Evolutionary conservation across 2,888 invertebrate species (phyloP), one percentile per base, ranked within the genome.

Genomic region (Smittia aterrima): DNA sequence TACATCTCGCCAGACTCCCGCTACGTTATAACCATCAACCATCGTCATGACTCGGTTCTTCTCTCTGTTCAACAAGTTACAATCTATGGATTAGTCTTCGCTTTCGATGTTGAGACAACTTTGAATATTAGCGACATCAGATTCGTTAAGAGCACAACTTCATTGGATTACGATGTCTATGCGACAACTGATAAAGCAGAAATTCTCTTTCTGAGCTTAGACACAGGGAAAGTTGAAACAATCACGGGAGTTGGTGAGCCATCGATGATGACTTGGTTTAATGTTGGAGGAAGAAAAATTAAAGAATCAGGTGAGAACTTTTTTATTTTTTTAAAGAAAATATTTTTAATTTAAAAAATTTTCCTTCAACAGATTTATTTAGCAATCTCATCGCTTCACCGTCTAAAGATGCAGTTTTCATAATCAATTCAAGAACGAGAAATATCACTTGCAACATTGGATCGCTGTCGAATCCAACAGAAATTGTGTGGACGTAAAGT

Each of bases 31-130:
- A 90, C 89, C 6, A 84, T 91, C 47, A 88, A 89, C 78, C 84
- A 87, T 76, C 85, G 84, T 32, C 82, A 83, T 40, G 75, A 76
- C 62, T 82, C 81, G 75, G 86, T 87, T 66, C 86, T 87, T 11
- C 88, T 88, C 25, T 83, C 89, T 22, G 87, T 89, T 38, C 86
- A 88, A 16, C 88, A 89, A 79, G 87, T 83, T 82, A 1, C 80
- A 89, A 89, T 86, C 62, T 84, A 82, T 77, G 91, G 91, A 66
- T 82, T 91, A 75, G 85, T 86, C 77, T 90, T 90, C 79, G 84
- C 87, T 38, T 91, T 90, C 80, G 91, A 91, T 78, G 90, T 91
- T 74, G 90, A 89, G 81, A 91, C 91, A 7, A 89, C 89, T 4
- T 82, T 91, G 76, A 89, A 89, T 80, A 87, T 91, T 77, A 90